Conservation (phyloP, 2,888 invertebrate genomes). For the Branchinecta sandiegonensis region DNA sequence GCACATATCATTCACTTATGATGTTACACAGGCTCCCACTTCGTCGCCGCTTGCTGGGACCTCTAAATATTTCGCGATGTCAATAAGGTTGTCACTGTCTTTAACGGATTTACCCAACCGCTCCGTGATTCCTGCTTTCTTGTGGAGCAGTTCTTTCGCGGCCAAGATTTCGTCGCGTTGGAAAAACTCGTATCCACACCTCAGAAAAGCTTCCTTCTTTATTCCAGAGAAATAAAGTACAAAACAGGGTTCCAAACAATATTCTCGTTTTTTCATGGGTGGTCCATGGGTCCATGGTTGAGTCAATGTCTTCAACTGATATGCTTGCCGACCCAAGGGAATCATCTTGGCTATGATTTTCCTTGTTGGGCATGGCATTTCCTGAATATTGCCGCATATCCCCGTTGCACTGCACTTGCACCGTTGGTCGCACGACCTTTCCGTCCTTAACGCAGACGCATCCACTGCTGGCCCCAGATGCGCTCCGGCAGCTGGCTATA, state of each 20-base stretch:
- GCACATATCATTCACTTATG: too few relatives aligned
- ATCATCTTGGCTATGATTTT: too few relatives aligned
- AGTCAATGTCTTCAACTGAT: too few relatives aligned
- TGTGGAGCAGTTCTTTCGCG: neutral
- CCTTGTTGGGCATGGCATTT: neutral
- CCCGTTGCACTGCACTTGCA: neutral
- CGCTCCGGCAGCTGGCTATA: slow-evolving; percentile 17
- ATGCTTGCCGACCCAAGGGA: too few relatives aligned
- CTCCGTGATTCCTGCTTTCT: neutral
- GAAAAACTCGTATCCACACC: neutral
- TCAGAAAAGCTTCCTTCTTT: neutral
- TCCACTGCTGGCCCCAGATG: neutral
- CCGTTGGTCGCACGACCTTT: slow-evolving; percentile 14
- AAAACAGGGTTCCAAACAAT: neutral
- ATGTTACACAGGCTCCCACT: neutral
- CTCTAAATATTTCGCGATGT: neutral
- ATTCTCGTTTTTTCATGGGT: neutral
- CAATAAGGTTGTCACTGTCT: neutral
- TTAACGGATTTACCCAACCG: neutral
- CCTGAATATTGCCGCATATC: neutral
- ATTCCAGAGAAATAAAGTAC: neutral
- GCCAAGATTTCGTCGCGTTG: neutral
- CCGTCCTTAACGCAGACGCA: slow-evolving; percentile 20
- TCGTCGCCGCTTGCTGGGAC: neutral
- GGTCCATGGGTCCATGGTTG: too few relatives aligned